Base-by-base conservation (phyloP, 1,140 invertebrate species). In the Sitobion miscanthi region DNA sequence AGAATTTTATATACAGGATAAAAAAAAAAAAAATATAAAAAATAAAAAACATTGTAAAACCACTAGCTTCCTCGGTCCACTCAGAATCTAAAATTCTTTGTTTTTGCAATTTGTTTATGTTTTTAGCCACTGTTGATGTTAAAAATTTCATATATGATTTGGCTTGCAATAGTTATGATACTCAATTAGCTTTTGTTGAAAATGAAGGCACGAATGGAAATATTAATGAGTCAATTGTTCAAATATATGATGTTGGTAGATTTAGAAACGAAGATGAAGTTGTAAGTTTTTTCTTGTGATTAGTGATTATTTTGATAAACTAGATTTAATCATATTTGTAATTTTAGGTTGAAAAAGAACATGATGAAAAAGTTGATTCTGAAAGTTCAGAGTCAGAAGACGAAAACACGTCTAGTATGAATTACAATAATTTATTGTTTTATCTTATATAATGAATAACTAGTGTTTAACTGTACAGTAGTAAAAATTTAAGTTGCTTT, bases 121-220 rank as follows among this genome's bases (percentile, higher is more conserved):
- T 95, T 95, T 42, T 95, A 97, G 98, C 98, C 0, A 99, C 98
- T 0, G 97, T 98, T 94, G 98, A 99, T 95, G 97, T 98, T 9
- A 98, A 98, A 95, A 96, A 97, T 95, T 98, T 96, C 94, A 97
- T 97, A 95, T 97, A 97, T 94, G 96, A 97, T 94, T 95, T 98
- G 93, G 96, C 96, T 45, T 96, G 97, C 91, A 97, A 97, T 42
- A 42, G 42, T 42, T 42, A 42, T 42, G 42, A 42, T 42, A 42
- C 42, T 42, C 42, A 42, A 42, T 3, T 42, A 42, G 42, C 42
- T 42, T 3, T 42, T 42, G 42, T 42, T 42, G 42, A 42, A 42
- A 42, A 42, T 42, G 2, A 42, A 42, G 1, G 42, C 42, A 42
- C 3, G 4, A 4, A 4, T 42, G 42, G 42, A 42, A 42, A 42